Conservation (phyloP, 2,797 vertebrate genomes). For the Sebastes jordani region DNA sequence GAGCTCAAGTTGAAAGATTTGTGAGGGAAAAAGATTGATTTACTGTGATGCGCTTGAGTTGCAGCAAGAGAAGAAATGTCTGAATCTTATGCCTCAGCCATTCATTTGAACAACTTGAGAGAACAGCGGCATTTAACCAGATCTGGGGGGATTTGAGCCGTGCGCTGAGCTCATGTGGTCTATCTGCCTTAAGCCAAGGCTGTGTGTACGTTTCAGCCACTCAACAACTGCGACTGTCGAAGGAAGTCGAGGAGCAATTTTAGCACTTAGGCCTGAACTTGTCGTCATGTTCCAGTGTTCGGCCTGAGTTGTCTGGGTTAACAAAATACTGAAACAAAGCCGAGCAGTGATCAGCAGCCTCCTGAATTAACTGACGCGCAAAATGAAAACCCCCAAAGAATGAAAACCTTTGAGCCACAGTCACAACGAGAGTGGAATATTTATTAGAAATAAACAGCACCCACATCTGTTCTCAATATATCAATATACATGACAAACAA, state of each 20-base stretch:
- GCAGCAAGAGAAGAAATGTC: conserved; percentile 46
- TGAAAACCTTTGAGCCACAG: conserved; percentile 32
- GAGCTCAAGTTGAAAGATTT: conserved; percentile 59
- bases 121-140: conserved; percentile 38
- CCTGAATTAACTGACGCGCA: neutral
- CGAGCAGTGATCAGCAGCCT: conserved; percentile 2
- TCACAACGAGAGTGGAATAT: conserved; percentile 35
- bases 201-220: conserved; percentile 14
- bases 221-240: conserved; percentile 27
- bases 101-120: conserved; percentile 54
- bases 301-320: conserved; percentile 8
- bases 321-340: conserved; percentile 19
- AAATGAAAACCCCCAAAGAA: conserved; percentile 21
- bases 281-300: conserved; percentile 26
- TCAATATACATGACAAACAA: conserved; percentile 61
- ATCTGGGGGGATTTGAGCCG: conserved; percentile 34
- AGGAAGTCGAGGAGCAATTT: conserved; percentile 26
- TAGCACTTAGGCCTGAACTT: conserved; percentile 5
- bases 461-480: conserved; percentile 61
- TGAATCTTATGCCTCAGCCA: conserved; percentile 27
- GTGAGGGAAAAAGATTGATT: conserved; percentile 58
- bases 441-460: conserved; percentile 52
- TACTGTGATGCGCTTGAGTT: conserved; percentile 59
- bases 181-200: conserved; percentile 12
- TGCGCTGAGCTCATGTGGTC: conserved; percentile 37